Evolutionary conservation across 2,888 invertebrate species (phyloP), one percentile per base, ranked within the genome.

Genomic region (Phoenoteleia sp.): DNA sequence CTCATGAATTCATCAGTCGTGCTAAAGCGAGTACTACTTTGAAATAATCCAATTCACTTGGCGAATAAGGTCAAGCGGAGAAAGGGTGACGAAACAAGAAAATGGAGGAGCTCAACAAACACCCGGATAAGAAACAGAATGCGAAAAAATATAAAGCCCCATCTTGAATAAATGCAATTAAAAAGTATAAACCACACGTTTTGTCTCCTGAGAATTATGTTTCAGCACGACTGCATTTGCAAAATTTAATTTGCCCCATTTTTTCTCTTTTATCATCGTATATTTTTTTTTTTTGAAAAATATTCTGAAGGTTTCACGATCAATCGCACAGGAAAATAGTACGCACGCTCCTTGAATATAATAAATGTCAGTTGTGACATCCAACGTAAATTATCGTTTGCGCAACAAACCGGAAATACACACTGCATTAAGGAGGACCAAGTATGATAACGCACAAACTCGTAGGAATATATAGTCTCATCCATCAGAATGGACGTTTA

Each of bases 1-100:
- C n/a, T n/a, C n/a, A n/a, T n/a, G n/a, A n/a, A n/a, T n/a, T n/a
- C 85, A 85, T 85, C 86, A 82, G 84, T 81, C 58, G 81, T 82
- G 85, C 84, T 88, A 83, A 84, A 84, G 79, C 87, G 81, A 86
- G 84, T 77, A 87, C 87, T 79, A 79, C 81, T 86, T 88, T 86
- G 80, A 88, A 88, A 90, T 87, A 89, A 89, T 89, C 88, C 87
- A 90, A 88, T 90, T 89, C 88, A 88, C 87, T 89, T 88, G 87
- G 81, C 67, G 80, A 64, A 81, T 80, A 72, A 84, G 76, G 85
- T 83, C 84, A 82, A 79, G 80, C 74, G 79, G 69, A 77, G 76
- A 66, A 74, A 77, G 74, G 74, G 62, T 62, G 77, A 74, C 54
- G 74, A 77, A 69, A 85, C 77, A 77, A 77, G 71, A 60, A 81